These are phyloP conservation scores for Bufo gargarizans DNA, from an alignment of 2,113 vertebrate species.

Conservation along the genomic window DNA sequence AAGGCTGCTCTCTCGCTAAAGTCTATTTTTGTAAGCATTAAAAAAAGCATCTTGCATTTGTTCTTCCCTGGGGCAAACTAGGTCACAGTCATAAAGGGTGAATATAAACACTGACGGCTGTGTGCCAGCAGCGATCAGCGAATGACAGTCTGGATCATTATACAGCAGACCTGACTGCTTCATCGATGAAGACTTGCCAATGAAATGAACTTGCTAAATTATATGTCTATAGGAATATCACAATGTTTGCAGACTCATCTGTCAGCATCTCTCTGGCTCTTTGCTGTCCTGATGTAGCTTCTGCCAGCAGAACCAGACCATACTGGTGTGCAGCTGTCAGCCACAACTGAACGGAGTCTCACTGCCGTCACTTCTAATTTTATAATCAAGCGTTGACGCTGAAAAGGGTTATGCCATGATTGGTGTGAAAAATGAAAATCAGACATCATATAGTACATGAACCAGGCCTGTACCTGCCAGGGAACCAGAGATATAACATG, in stretches of 20 bases:
- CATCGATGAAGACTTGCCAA: not conserved
- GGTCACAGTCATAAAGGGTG: conserved; percentile 26
- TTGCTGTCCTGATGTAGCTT: conserved; percentile 4
- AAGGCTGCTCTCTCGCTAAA: not conserved
- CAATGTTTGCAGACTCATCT: not conserved
- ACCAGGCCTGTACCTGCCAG: too few relatives aligned
- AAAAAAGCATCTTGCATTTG: conserved; percentile 27
- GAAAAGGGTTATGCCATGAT: too few relatives aligned
- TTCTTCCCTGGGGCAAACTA: conserved; percentile 27
- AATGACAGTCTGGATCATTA: not conserved
- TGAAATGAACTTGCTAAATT: not conserved
- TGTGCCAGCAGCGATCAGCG: not conserved
- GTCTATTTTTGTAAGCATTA: conserved; percentile 33
- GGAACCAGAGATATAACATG: too few relatives aligned
- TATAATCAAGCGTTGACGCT: not conserved
- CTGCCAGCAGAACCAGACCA: conserved; percentile 3
- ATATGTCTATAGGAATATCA: not conserved
- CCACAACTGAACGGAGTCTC: not conserved
- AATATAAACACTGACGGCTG: conserved; percentile 32
- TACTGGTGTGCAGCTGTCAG: conserved; percentile 18
- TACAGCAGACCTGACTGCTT: conserved; percentile 3
- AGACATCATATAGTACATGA: too few relatives aligned
- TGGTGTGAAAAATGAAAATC: too few relatives aligned
- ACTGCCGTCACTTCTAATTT: not conserved
- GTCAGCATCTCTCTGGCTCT: not conserved